Base-by-base conservation (phyloP, 1,140 invertebrate species). In the Dinoponera quadriceps region DNA sequence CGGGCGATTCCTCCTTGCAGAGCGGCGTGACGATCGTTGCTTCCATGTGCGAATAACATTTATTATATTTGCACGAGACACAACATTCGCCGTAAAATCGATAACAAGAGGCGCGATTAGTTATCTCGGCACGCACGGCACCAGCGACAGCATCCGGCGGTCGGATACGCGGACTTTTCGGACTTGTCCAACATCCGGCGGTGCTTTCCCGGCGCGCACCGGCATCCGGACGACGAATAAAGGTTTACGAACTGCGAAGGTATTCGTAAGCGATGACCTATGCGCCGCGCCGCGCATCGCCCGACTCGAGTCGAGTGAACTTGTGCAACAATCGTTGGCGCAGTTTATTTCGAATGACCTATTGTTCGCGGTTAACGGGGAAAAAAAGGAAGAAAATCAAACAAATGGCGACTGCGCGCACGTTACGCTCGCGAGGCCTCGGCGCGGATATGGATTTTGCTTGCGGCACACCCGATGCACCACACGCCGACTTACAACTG, bases 101-200 rank as follows among this genome's bases (percentile, higher is more conserved):
- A 87, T 87, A 87, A 44, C 68, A 57, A 54, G 49, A 55, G 51
- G 22, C 16, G 73, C 73, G 86, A 87, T 87, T 87, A 87, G 86
- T 87, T 87, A 87, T 73, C 73, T 73, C 74, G 73, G 62, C 86
- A 87, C 81, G 86, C 85, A 87, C 85, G 63, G 54, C 63, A 22
- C 72, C 81, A 82, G 81, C 55, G 74, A 82, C 72, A 65, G 85
- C 85, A 86, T 87, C 85, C 86, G 86, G 85, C 63, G 65, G 86
- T 87, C 81, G 85, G 85, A 86, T 83, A 65, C 85, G 60, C 80
- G 73, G 81, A 86, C 81, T 62, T 87, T 87, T 87, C 85, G 81
- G 73, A 87, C 85, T 86, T 86, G 86, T 80, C 75, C 81, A 86
- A 87, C 85, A 86, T 87, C 86, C 86, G 86, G 62, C 49, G 38